Evolutionary conservation across 2,888 invertebrate species (phyloP).

Genomic region (Agrotis segetum): DNA sequence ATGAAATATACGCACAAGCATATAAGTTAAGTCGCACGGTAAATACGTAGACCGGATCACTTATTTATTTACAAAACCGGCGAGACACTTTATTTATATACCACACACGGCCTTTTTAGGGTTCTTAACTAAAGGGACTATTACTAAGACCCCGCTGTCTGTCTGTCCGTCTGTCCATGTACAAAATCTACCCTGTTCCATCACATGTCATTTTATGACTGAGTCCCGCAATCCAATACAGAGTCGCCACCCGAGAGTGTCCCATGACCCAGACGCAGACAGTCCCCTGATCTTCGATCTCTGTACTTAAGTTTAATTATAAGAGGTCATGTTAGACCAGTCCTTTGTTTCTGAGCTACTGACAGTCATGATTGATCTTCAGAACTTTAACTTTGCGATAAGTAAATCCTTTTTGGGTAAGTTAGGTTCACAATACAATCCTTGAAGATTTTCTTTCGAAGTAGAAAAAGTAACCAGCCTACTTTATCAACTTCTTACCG

Average conservation of each 20-base stretch:
- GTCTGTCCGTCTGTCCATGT: no score
- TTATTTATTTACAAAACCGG: constrained; percentile 4
- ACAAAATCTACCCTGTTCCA: no score
- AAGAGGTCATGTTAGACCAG: neutral
- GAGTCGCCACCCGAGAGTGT: no score
- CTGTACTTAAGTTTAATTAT: no score
- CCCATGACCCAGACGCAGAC: no score
- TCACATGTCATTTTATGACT: no score
- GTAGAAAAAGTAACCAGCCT: neutral
- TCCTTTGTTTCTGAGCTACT: constrained; percentile 1
- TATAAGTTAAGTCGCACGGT: constrained; percentile 8
- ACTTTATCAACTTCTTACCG: constrained; percentile 14
- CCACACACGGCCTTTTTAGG: neutral
- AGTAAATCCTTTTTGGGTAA: neutral
- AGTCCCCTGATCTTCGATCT: no score
- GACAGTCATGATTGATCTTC: neutral
- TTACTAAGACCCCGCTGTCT: no score
- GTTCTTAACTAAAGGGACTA: no score
- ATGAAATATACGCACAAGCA: constrained; percentile 1
- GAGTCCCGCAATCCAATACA: no score
- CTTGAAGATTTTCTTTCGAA: constrained; percentile 4
- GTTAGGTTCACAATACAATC: neutral
- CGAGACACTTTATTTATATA: neutral
- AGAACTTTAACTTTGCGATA: constrained; percentile 1
- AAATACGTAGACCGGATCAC: constrained; percentile 19